Evolutionary conservation across 2,888 invertebrate genomes (phyloP).

Genomic region (Ormyrus labotus): DNA sequence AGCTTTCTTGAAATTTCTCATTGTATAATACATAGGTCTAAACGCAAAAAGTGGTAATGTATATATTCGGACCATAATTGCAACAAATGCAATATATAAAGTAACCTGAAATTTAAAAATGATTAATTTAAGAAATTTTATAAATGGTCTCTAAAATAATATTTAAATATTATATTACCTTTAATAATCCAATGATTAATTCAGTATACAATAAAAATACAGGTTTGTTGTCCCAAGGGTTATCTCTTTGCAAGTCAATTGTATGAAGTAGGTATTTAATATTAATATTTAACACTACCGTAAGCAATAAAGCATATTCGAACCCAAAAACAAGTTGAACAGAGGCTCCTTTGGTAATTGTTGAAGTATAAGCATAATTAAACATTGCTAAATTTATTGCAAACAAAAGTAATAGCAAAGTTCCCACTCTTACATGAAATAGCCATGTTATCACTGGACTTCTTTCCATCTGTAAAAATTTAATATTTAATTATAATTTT

Average conservation of each 20-base stretch:
- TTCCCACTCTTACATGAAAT: constrained; percentile 94
- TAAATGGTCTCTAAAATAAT: not conserved
- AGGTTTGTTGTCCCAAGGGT: constrained; percentile 99
- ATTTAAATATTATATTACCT: constrained; percentile 75
- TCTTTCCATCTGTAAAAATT: constrained; percentile 93
- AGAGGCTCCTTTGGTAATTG: constrained; percentile 94
- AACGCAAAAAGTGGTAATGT: constrained; percentile 98
- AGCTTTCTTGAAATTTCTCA: constrained; percentile 98
- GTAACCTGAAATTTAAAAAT: constrained; percentile 77
- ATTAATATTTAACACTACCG: constrained; percentile 93
- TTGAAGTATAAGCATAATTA: constrained; percentile 94
- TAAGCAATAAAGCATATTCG: constrained; percentile 97
- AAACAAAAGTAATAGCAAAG: constrained; percentile 88
- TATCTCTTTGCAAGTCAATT: constrained; percentile 92
- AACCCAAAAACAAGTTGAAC: constrained; percentile 99
- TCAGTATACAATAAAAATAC: constrained; percentile 98
- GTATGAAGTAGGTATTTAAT: constrained; percentile 93
- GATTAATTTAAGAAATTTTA: constrained; percentile 1
- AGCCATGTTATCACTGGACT: constrained; percentile 97
- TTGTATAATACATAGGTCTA: constrained; percentile 99
- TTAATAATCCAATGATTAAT: constrained; percentile 91
- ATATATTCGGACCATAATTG: constrained; percentile 97
- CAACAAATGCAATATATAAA: constrained; percentile 93
- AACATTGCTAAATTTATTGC: constrained; percentile 92
- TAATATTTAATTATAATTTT: constrained; percentile 8